These are phyloP conservation scores for Mesorhabditis spiculigera DNA, from an alignment of 2,888 invertebrate species.

Conservation along the genomic window DNA sequence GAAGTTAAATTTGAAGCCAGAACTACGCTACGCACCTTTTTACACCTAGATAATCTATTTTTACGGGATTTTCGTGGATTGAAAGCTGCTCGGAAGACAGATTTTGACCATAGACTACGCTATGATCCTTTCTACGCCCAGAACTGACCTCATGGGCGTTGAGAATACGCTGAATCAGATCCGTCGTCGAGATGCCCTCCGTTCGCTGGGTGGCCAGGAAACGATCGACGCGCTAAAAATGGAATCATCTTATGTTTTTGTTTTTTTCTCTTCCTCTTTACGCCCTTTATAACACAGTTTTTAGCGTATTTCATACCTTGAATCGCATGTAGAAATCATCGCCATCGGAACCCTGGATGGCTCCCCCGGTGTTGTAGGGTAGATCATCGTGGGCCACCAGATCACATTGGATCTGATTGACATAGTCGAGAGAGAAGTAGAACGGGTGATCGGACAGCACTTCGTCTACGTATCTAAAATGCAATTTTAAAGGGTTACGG, in stretches of 20 bases:
- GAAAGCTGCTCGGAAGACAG: too few relatives aligned
- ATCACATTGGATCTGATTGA: slow-evolving; percentile 74
- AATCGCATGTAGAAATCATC: slow-evolving; percentile 79
- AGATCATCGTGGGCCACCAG: slow-evolving; percentile 91
- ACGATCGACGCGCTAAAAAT: slow-evolving; percentile 67
- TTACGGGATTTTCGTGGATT: too few relatives aligned
- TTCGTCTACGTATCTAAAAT: slow-evolving; percentile 96
- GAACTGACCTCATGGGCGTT: slow-evolving; percentile 82
- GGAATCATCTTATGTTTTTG: too few relatives aligned
- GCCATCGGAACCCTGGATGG: slow-evolving; percentile 69
- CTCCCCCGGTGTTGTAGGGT: slow-evolving; percentile 70
- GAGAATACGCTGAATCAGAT: slow-evolving; percentile 78
- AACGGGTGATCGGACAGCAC: slow-evolving; percentile 87
- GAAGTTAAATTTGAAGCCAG: neutral
- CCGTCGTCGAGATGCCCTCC: slow-evolving; percentile 83
- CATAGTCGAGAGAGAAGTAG: slow-evolving; percentile 82
- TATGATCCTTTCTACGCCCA: too few relatives aligned
- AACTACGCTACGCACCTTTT: neutral
- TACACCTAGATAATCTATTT: too few relatives aligned
- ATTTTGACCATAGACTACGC: too few relatives aligned
- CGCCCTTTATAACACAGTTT: too few relatives aligned
- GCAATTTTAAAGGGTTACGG: too few relatives aligned
- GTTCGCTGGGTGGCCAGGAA: slow-evolving; percentile 81
- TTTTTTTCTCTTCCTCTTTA: too few relatives aligned
- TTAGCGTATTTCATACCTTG: slow-evolving; percentile 63